A percentile compares a stretch with the other conserved stretches of the same genome.
Conservation (phyloP, 2,113 vertebrate genomes). For the Antechinus stuartii region DNA sequence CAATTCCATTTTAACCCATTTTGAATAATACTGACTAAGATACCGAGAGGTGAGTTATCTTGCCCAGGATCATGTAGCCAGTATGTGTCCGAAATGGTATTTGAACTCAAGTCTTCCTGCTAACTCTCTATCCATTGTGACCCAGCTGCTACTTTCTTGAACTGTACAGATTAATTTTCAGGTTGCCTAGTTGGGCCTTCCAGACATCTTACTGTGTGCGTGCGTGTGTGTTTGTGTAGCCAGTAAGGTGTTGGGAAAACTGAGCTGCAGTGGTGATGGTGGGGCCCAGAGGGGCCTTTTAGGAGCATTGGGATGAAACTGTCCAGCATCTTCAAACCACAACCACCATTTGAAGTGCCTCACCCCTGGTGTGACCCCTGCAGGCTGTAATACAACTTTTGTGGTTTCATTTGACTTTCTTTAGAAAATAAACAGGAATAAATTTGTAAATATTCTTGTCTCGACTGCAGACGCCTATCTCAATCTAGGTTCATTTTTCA, state of each 20-base stretch:
- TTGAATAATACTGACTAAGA: too few species aligned
- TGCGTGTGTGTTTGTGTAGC: too few species aligned
- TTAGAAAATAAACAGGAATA: conserved; percentile 68
- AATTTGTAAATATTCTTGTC: conserved; percentile 63
- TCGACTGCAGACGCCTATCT: conserved; percentile 10
- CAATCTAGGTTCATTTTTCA: too few species aligned
- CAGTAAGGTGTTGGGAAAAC: too few species aligned
- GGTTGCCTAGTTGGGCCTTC: background rate
- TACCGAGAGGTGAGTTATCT: too few species aligned
- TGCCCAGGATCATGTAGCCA: too few species aligned
- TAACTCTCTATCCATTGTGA: background rate
- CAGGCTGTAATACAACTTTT: conserved; percentile 70
- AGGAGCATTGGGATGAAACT: too few species aligned
- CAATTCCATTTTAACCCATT: too few species aligned
- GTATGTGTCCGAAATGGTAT: too few species aligned
- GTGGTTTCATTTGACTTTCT: conserved; percentile 77
- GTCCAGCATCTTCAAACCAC: background rate
- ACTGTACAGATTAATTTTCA: background rate
- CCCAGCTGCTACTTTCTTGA: background rate
- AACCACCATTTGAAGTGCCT: conserved; percentile 2
- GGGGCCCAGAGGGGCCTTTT: too few species aligned
- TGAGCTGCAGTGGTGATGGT: too few species aligned
- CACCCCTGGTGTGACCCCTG: conserved; percentile 51
- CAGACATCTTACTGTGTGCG: background rate
- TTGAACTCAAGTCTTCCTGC: background rate